phyloP scores from a whole-genome alignment of 1,140 invertebrate genomes.

The Drosophila sechellia region DNA sequence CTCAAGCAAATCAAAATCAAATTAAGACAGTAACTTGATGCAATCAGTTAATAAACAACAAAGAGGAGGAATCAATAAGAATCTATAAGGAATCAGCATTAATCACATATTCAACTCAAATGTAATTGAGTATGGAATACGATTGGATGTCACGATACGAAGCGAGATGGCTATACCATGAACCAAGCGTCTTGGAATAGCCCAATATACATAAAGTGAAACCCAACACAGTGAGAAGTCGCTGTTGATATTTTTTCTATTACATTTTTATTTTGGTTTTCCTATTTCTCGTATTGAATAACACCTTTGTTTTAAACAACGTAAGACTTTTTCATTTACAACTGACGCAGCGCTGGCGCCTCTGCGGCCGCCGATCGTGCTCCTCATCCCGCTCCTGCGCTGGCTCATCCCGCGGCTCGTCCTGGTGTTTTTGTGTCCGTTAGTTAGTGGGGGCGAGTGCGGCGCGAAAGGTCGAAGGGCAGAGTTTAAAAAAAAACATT shows the following conservation, averaged over 20 bases:
- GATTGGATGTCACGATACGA: slow-evolving; percentile 1
- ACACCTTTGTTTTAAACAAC: slow-evolving; percentile 66
- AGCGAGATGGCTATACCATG: slow-evolving; percentile 13
- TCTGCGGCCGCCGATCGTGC: slow-evolving; percentile 19
- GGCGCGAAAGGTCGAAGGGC: slow-evolving; percentile 46
- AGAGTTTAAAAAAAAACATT: slow-evolving; percentile 64
- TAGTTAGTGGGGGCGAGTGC: slow-evolving; percentile 2
- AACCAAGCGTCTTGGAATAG: not conserved
- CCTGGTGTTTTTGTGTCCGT: slow-evolving; percentile 20
- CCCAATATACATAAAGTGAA: not conserved
- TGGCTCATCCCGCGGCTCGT: slow-evolving; percentile 24
- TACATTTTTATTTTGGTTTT: slow-evolving; percentile 71
- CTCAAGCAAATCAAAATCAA: not conserved
- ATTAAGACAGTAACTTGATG: not conserved
- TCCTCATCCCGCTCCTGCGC: slow-evolving; percentile 10
- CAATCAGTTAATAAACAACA: not conserved
- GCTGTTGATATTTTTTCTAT: slow-evolving; percentile 47
- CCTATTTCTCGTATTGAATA: slow-evolving; percentile 59
- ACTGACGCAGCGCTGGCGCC: slow-evolving; percentile 19
- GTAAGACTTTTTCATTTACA: slow-evolving; percentile 64
- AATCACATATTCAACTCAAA: too few relatives aligned
- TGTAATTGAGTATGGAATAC: too few relatives aligned
- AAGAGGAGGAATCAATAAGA: not conserved
- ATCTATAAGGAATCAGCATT: too few relatives aligned
- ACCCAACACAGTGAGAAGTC: not conserved